Conservation (phyloP, 1,140 invertebrate genomes). For the Drosophila ficusphila region DNA sequence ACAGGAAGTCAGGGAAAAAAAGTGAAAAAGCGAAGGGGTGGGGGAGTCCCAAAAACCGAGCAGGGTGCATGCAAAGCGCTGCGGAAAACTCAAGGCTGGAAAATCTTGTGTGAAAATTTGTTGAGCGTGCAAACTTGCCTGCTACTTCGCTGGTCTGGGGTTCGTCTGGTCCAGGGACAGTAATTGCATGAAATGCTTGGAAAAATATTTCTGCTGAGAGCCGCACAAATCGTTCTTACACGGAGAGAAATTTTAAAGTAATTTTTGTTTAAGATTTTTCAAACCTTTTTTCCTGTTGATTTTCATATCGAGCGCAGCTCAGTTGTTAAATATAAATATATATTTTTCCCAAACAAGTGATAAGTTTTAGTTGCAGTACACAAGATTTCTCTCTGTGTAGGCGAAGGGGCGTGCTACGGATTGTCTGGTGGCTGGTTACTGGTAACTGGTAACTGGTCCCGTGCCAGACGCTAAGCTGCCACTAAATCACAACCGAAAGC, state of each 20-base stretch:
- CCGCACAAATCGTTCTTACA: constrained; percentile 52
- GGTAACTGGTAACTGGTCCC: constrained; percentile 46
- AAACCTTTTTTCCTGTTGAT: too few species aligned
- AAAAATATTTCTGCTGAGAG: constrained; percentile 70
- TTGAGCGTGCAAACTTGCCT: constrained; percentile 74
- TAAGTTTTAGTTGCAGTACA: too few species aligned
- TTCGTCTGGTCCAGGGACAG: constrained; percentile 49
- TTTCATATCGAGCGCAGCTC: too few species aligned
- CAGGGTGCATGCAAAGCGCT: constrained; percentile 67
- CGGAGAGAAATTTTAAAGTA: neutral
- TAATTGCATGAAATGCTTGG: constrained; percentile 78
- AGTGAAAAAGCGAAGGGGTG: neutral
- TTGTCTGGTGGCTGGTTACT: constrained; percentile 16
- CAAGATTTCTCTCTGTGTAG: neutral
- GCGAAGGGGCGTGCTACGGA: neutral
- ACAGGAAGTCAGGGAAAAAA: constrained; percentile 45
- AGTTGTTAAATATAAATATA: too few species aligned
- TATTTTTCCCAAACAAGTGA: too few species aligned
- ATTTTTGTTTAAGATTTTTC: neutral
- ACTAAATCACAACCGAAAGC: constrained; percentile 82
- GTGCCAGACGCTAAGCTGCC: constrained; percentile 74
- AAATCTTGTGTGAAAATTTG: constrained; percentile 81
- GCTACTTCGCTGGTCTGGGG: constrained; percentile 35
- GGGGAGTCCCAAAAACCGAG: constrained; percentile 13
- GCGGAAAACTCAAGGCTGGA: constrained; percentile 53